A percentile compares a stretch with the other conserved stretches of the same genome.
Conservation (phyloP, 2,888 invertebrate species). For the Caradrina kadenii region DNA sequence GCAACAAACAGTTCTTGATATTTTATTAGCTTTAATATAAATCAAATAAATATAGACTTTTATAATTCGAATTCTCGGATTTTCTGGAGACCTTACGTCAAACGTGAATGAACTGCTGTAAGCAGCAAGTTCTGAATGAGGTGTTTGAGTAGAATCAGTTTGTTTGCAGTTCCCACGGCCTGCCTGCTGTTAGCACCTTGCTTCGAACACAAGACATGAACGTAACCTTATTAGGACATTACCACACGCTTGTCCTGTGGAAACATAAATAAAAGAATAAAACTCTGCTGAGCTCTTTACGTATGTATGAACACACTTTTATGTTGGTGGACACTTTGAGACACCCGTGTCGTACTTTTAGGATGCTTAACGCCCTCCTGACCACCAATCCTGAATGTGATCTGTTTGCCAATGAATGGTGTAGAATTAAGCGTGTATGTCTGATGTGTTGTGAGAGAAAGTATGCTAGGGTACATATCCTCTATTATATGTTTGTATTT, state of each 20-base stretch:
- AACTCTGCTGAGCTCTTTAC: constrained; percentile 6
- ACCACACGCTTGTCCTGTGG: constrained; percentile 51
- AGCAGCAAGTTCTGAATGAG: constrained; percentile 59
- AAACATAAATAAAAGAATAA: constrained; percentile 36
- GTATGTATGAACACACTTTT: constrained; percentile 15
- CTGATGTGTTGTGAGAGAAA: too few species aligned
- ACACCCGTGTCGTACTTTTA: too few species aligned
- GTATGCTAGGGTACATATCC: too few species aligned
- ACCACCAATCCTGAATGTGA: too few species aligned
- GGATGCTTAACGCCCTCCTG: too few species aligned
- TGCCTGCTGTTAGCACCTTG: constrained; percentile 82
- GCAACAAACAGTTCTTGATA: too few species aligned
- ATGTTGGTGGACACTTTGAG: not conserved
- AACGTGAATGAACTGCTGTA: constrained; percentile 60
- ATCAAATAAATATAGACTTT: not conserved
- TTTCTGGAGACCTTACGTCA: not conserved
- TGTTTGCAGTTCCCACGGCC: constrained; percentile 86
- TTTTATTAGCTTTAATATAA: too few species aligned
- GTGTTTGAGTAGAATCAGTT: constrained; percentile 61
- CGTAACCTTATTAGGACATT: constrained; percentile 62
- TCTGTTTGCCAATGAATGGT: too few species aligned
- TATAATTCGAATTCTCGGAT: not conserved
- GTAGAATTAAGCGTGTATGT: too few species aligned
- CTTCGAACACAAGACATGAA: constrained; percentile 60
- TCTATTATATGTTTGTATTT: too few species aligned